Evolutionary conservation across 2,888 invertebrate genomes (phyloP).

Genomic region (Eledona agricola): DNA sequence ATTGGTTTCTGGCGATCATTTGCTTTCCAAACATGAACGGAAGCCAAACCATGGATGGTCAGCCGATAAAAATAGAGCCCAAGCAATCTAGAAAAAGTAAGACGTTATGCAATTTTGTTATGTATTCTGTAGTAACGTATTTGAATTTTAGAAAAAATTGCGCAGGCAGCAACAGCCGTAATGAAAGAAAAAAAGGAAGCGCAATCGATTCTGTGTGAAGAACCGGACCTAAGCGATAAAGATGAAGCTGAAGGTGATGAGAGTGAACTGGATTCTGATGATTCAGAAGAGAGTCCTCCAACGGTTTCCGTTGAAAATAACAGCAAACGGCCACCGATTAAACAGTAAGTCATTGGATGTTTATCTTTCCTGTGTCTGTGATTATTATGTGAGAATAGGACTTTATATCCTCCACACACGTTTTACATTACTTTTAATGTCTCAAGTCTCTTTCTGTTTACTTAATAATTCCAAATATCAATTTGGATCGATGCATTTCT

Average conservation of each 20-base stretch:
- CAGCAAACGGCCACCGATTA: slow-evolving; percentile 65
- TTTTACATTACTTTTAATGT: too few relatives aligned
- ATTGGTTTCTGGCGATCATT: slow-evolving; percentile 98
- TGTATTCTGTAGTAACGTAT: too few relatives aligned
- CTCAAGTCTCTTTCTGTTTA: too few relatives aligned
- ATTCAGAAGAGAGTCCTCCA: slow-evolving; percentile 60
- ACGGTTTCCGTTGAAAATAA: slow-evolving; percentile 30
- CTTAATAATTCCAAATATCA: too few relatives aligned
- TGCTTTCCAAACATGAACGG: slow-evolving; percentile 89
- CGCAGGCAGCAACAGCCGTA: slow-evolving; percentile 74
- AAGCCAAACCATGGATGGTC: slow-evolving; percentile 73
- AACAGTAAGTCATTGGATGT: slow-evolving; percentile 67
- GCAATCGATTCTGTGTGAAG: slow-evolving; percentile 71
- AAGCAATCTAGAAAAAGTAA: slow-evolving; percentile 64
- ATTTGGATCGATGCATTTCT: too few relatives aligned
- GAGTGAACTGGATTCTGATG: slow-evolving; percentile 70
- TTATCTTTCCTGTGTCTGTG: background rate
- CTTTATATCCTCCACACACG: too few relatives aligned
- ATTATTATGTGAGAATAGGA: background rate
- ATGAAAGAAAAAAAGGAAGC: slow-evolving; percentile 62
- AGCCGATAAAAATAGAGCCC: slow-evolving; percentile 63
- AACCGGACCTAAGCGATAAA: slow-evolving; percentile 75
- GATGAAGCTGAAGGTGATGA: slow-evolving; percentile 78
- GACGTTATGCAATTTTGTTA: too few relatives aligned
- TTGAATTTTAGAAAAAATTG: slow-evolving; percentile 58